Percentiles rank a stretch among this genome's conserved stretches.
Conservation (phyloP, 2,888 invertebrate species). For the Drosophila limbata region DNA sequence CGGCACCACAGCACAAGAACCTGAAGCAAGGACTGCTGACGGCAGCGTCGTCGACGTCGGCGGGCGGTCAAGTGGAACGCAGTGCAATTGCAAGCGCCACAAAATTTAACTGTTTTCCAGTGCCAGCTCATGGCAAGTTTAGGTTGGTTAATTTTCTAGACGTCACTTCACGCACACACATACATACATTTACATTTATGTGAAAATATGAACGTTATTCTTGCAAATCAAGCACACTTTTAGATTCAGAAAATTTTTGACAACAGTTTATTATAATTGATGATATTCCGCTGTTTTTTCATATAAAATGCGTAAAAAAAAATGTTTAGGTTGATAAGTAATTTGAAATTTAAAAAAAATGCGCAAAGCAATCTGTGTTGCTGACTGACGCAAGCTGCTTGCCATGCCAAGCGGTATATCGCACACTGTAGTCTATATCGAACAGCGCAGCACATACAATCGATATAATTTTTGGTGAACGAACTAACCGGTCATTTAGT, state of each 20-base stretch:
- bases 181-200: neutral
- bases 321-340: neutral
- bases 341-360: conserved; percentile 1
- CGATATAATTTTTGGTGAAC: no score
- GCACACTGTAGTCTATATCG: neutral
- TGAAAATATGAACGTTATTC: neutral
- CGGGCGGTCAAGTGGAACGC: conserved; percentile 34
- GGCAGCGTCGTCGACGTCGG: neutral
- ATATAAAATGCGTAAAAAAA: neutral
- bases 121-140: conserved; percentile 11
- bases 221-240: neutral
- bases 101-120: neutral
- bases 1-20: conserved; percentile 8
- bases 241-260: neutral
- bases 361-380: neutral
- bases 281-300: neutral
- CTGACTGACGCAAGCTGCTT: conserved; percentile 25
- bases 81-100: conserved; percentile 23
- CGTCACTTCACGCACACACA: neutral
- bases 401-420: conserved; percentile 16
- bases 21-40: neutral
- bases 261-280: neutral
- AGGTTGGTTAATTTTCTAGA: neutral
- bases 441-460: no score
- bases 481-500: no score